phyloP scores from a whole-genome alignment of 2,888 invertebrate genomes.

The Rhagonycha lutea region DNA sequence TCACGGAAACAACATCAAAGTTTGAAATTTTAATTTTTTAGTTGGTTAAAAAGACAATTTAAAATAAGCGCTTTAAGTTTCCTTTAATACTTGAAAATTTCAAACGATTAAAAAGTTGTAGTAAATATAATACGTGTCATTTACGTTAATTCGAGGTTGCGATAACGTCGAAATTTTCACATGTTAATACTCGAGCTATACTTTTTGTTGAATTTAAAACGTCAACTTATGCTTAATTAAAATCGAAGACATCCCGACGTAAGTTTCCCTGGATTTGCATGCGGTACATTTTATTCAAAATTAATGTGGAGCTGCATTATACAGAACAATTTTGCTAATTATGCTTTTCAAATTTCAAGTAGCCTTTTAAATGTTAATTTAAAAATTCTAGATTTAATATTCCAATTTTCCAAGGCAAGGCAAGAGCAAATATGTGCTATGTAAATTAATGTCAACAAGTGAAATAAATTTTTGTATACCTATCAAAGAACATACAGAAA shows the following conservation, averaged over 20 bases:
- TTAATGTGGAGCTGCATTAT: neutral
- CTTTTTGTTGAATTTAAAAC: neutral
- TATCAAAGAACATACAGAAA: neutral
- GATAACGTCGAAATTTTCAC: neutral
- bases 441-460: neutral
- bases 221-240: neutral
- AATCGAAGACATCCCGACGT: neutral
- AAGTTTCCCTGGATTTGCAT: neutral
- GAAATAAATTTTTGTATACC: neutral
- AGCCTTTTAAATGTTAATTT: neutral
- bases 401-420: neutral
- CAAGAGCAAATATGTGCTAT: neutral
- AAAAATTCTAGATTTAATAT: neutral
- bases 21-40: neutral
- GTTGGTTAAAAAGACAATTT: neutral
- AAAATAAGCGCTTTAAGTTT: neutral
- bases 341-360: neutral
- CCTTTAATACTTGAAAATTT: neutral
- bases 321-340: neutral
- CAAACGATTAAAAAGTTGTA: neutral
- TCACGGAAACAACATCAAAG: neutral
- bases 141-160: neutral
- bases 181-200: neutral
- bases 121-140: neutral
- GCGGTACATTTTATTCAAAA: neutral